phyloP scores from a whole-genome alignment of 2,113 vertebrate species.

The Euleptes europaea region DNA sequence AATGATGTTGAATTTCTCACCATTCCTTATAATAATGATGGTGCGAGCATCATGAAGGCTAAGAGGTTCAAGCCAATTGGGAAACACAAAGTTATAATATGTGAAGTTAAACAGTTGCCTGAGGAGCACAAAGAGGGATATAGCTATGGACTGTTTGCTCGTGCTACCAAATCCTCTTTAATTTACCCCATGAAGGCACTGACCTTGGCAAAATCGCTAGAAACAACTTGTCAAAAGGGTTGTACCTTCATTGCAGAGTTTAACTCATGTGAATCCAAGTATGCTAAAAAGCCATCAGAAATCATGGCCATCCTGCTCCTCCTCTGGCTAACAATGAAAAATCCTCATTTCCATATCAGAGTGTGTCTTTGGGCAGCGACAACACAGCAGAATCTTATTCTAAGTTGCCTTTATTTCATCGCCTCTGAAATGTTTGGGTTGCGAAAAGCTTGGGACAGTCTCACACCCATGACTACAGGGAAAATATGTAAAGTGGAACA shows the following conservation, averaged over 20 bases:
- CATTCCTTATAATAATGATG: not conserved
- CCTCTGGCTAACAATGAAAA: slow-evolving; percentile 32
- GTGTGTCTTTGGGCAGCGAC: slow-evolving; percentile 26
- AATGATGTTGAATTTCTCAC: not conserved
- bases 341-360: slow-evolving; percentile 32
- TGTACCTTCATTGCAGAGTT: slow-evolving; percentile 40
- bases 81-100: not conserved
- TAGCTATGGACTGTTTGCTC: not conserved
- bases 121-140: not conserved
- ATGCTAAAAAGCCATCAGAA: slow-evolving; percentile 45
- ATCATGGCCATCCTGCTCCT: slow-evolving; percentile 24
- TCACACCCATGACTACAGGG: not conserved
- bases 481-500: not conserved
- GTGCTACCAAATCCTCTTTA: slow-evolving; percentile 26
- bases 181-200: slow-evolving; percentile 30
- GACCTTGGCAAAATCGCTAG: slow-evolving; percentile 39
- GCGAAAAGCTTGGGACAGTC: not conserved
- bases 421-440: not conserved
- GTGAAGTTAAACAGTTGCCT: slow-evolving; percentile 23
- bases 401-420: not conserved
- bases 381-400: not conserved
- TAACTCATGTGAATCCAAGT: slow-evolving; percentile 51
- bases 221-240: slow-evolving; percentile 42
- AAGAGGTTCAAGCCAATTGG: slow-evolving; percentile 6
- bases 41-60: not conserved